These are phyloP conservation scores for Molossus alvarezi DNA, from an alignment of 2,797 vertebrate species.

Conservation along the genomic window DNA sequence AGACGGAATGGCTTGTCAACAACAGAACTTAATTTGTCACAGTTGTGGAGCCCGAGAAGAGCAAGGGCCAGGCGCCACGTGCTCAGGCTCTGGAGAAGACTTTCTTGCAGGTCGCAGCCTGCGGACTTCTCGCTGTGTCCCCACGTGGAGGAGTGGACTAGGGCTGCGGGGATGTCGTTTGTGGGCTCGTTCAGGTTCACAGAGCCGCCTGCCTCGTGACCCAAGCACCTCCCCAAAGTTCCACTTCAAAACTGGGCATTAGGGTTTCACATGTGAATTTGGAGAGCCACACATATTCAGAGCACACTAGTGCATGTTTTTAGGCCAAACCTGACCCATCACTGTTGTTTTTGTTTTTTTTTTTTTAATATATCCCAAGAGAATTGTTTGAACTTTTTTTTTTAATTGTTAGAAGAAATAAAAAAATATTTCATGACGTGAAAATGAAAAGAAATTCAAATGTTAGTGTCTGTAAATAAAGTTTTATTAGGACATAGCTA, in stretches of 20 bases:
- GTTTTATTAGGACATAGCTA: background rate
- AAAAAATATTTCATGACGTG: background rate
- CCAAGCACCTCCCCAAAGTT: background rate
- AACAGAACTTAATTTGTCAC: background rate
- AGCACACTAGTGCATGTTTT: background rate
- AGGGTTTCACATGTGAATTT: background rate
- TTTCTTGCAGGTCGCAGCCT: background rate
- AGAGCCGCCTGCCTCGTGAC: background rate
- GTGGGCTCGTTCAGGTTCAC: background rate
- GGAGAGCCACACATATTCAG: background rate
- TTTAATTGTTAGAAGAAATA: background rate
- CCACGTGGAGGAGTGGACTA: background rate
- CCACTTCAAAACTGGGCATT: background rate
- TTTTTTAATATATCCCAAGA: background rate
- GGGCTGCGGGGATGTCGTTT: background rate
- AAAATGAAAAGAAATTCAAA: slow-evolving; percentile 4
- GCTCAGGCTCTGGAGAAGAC: background rate
- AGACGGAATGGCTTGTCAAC: background rate
- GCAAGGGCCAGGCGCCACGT: background rate
- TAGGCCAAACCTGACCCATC: background rate
- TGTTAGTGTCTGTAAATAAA: background rate
- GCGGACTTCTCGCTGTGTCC: background rate
- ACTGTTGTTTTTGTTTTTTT: background rate
- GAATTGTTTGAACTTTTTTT: background rate
- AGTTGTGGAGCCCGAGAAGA: background rate